phyloP scores from a whole-genome alignment of 2,797 vertebrate species.

The Myotis pilosus region DNA sequence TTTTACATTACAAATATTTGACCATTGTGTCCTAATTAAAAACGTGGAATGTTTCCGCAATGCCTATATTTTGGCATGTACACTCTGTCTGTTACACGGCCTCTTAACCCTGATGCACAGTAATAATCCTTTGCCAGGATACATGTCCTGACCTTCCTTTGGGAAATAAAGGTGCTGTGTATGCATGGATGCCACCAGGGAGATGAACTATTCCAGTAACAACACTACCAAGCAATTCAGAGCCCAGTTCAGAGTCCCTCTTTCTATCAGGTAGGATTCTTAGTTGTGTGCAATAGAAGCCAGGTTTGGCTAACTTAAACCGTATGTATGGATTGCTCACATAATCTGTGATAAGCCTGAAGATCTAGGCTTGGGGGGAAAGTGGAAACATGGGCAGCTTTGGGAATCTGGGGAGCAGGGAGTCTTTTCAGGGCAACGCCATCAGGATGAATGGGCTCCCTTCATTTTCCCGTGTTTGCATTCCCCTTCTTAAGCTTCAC shows the following conservation, averaged over 20 bases:
- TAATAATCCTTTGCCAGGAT: neutral
- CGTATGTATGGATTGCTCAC: too few species aligned
- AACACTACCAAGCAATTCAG: neutral
- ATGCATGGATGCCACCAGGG: neutral
- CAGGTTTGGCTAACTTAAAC: neutral
- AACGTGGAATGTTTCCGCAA: neutral
- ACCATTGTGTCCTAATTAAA: neutral
- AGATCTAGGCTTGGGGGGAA: neutral
- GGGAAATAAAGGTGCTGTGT: neutral
- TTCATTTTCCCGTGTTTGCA: neutral
- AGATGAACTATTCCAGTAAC: neutral
- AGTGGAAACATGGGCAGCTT: neutral
- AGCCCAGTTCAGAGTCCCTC: neutral
- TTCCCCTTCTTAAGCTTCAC: neutral
- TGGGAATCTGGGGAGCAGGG: neutral
- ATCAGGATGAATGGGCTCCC: neutral
- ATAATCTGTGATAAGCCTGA: neutral
- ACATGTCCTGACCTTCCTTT: neutral
- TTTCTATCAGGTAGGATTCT: neutral
- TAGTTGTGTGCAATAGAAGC: neutral
- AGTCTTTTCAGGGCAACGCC: neutral
- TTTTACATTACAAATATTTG: slow-evolving; percentile 1
- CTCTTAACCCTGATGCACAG: neutral
- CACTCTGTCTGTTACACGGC: neutral
- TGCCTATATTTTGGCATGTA: neutral